Percentiles rank a stretch among this genome's conserved stretches.
Evolutionary conservation across 2,888 invertebrate species (phyloP).

Genomic region (Cheilosia soror): DNA sequence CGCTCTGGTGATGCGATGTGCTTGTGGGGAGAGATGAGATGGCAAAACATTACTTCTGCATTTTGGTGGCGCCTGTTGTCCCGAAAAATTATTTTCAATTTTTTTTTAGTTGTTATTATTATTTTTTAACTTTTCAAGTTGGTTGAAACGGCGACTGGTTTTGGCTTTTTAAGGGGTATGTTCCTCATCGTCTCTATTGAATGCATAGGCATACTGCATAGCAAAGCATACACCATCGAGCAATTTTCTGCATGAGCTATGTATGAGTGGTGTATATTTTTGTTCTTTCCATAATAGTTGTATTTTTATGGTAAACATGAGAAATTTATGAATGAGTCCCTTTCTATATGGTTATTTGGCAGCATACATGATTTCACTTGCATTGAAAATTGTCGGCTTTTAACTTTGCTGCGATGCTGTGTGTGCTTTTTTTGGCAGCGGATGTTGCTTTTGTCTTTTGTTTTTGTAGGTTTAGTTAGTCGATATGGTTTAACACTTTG

Average conservation of each 20-base stretch:
- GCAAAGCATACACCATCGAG: conserved; percentile 12
- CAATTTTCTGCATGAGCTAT: conserved; percentile 20
- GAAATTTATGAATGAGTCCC: conserved; percentile 15
- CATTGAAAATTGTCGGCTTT: conserved; percentile 5
- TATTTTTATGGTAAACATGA: conserved; percentile 22
- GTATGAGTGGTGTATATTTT: neutral
- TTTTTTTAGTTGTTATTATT: conserved; percentile 35
- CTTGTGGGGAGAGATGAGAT: neutral
- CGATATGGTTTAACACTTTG: too few relatives aligned
- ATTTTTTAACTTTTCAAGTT: conserved; percentile 44
- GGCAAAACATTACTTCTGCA: conserved; percentile 36
- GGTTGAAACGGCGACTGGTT: conserved; percentile 41
- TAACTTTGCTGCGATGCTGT: neutral
- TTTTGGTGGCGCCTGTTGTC: conserved; percentile 56
- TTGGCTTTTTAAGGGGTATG: neutral
- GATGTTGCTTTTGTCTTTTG: neutral
- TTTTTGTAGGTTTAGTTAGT: too few relatives aligned
- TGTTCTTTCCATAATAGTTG: conserved; percentile 1
- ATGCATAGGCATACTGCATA: neutral
- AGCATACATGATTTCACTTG: conserved; percentile 18
- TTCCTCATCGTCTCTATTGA: conserved; percentile 1
- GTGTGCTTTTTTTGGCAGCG: neutral
- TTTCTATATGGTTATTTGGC: conserved; percentile 12
- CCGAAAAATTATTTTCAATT: conserved; percentile 62
- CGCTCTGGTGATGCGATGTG: conserved; percentile 36